Base-by-base conservation (phyloP, 2,113 vertebrate genomes). In the Toxotes chatareus region DNA sequence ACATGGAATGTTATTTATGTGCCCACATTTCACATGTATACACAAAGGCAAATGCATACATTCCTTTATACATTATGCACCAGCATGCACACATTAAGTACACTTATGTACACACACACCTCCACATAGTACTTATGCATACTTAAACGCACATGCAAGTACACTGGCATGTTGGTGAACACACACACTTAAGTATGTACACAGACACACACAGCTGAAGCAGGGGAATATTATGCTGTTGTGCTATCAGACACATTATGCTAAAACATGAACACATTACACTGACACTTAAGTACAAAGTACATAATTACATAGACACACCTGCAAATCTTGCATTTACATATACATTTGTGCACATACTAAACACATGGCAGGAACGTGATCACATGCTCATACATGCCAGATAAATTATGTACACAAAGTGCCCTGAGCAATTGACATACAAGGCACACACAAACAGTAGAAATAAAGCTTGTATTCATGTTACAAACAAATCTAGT, bases 261-360 rank as follows among this genome's bases (percentile, higher is more conserved):
- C 89, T 89, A 57, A 81, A 77, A 60, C 84, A 84, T 73, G 77
- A 64, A 75, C 69, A 57, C 21, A 60, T 82, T 79, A 77, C 40
- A 79, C 27, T 36, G 62, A 56, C 75, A 32, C 44, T 90, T 75
- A 55, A 57, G 61, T 63, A 63, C 60, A 79, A 75, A 79, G 40
- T n/a, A 38, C 47, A 59, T 63, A 61, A 89, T 78, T 78, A 60
- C 60, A 23, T 1, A 38, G 27, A 51, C 40, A 73, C 62, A 72
- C 77, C 42, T 69, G 49, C 17, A 71, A 31, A 66, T 55, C 61
- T 31, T 56, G 11, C 46, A 34, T 27, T 14, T 10, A 76, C 32
- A 44, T 40, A 17, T 9, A 17, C 59, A 57, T 69, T 16, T 63
- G 23, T 17, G 21, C 55, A 44, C 44, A 16, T 36, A 13, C 38